These are phyloP conservation scores for Gerris lacustris DNA, from an alignment of 2,888 invertebrate species.

Conservation along the genomic window DNA sequence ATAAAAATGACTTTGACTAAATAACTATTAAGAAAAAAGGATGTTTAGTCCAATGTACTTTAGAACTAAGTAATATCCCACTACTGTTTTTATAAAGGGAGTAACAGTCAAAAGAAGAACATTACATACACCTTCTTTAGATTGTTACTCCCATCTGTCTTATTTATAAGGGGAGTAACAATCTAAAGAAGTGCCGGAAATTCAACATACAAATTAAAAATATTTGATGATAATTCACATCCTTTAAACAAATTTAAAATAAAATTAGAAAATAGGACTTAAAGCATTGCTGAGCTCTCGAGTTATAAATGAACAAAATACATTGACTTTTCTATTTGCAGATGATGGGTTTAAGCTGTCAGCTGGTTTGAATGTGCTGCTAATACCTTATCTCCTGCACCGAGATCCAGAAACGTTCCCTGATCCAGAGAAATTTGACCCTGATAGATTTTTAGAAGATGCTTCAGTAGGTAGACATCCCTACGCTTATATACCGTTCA, in stretches of 20 bases:
- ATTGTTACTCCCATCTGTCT: no score
- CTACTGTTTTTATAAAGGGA: no score
- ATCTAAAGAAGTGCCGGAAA: no score
- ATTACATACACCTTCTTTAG: no score
- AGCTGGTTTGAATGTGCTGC: conserved; percentile 26
- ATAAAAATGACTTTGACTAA: no score
- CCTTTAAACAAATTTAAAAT: background rate
- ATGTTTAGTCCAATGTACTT: no score
- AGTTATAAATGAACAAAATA: background rate
- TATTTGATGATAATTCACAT: background rate
- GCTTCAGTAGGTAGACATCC: conserved; percentile 37
- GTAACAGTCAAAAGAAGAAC: no score
- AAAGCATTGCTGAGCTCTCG: no score
- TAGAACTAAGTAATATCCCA: no score
- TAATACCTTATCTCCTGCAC: conserved; percentile 34
- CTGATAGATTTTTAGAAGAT: conserved; percentile 39
- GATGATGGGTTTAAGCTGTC: conserved; percentile 27
- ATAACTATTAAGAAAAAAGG: no score
- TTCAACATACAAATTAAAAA: no score
- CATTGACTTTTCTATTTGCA: conserved; percentile 2
- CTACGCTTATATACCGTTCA: conserved; percentile 39
- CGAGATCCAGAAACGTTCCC: conserved; percentile 37
- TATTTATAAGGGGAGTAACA: no score
- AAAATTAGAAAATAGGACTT: background rate
- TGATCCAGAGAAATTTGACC: conserved; percentile 39